phyloP scores from a whole-genome alignment of 2,797 vertebrate genomes.

The Hipposideros larvatus region DNA sequence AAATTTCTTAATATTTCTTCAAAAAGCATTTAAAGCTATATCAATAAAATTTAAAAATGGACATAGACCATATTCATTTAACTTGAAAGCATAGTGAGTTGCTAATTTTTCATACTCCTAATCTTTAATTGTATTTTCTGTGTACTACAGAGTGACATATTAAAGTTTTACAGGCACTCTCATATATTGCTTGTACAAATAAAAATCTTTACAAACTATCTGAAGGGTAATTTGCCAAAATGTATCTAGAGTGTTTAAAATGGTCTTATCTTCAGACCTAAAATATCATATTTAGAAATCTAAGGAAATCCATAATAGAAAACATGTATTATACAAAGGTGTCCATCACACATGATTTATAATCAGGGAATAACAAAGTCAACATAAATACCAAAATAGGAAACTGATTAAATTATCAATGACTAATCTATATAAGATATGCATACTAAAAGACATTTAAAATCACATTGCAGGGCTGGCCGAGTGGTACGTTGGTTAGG shows the following conservation, averaged over 20 bases:
- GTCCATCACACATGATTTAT: background rate
- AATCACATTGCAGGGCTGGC: background rate
- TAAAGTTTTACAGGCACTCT: background rate
- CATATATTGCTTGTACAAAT: background rate
- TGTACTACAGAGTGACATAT: background rate
- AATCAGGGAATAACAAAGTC: background rate
- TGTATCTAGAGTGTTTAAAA: background rate
- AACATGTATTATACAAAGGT: background rate
- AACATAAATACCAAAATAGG: background rate
- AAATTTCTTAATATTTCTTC: slow-evolving; percentile 14
- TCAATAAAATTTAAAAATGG: background rate
- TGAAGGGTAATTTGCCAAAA: slow-evolving; percentile 39
- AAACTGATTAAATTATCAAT: slow-evolving; percentile 27
- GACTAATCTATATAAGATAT: background rate
- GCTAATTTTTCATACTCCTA: background rate
- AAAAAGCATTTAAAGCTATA: slow-evolving; percentile 1
- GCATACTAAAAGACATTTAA: background rate
- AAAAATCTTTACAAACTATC: slow-evolving; percentile 39
- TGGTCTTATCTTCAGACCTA: background rate
- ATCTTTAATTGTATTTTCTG: slow-evolving; percentile 25
- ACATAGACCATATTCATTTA: background rate
- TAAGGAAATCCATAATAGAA: background rate
- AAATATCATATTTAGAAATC: slow-evolving; percentile 33
- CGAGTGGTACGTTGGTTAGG: too few relatives aligned
- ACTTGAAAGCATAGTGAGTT: background rate